Evolutionary conservation across 1,140 invertebrate genomes (phyloP), one percentile per base, ranked within the genome.

Genomic region (Nasonia vitripennis): DNA sequence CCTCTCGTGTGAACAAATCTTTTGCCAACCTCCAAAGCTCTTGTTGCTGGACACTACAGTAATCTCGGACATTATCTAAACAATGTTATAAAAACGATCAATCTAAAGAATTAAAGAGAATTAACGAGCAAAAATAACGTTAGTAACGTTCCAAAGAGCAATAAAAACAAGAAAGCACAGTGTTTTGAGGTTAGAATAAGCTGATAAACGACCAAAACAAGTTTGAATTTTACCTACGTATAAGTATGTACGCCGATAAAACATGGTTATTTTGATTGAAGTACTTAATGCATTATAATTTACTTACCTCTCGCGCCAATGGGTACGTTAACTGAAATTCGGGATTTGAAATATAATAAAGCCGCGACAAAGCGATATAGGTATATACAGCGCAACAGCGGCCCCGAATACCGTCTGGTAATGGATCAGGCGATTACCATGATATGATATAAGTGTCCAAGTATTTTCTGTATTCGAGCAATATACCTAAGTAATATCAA

Each of bases 1-100:
- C 95, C 95, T 98, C 82, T 96, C 94, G 94, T 98, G 98, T 9
- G 95, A 95, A 91, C 95, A 99, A 0, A 99, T 96, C 91, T 97
- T 97, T 92, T 98, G 97, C 89, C 94, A 95, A 37, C 98, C 98
- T 78, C 95, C 96, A 94, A 97, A 98, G 87, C 94, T 94, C 91
- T 96, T 97, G 83, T 95, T 96, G 62, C 93, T 95, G n/a, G 96
- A 96, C 23, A 96, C 93, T 92, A 95, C 91, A 75, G 94, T 94
- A 81, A 96, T 89, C 20, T 91, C 88, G 12, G 87, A 27, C 93
- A 94, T 94, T 90, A 92, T 83, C 78, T 5, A 79, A 78, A 48
- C 0, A 20, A 62, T 6, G 55, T 73, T 45, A 0, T 45, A 45
- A 45, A 6, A 45, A 45, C 41, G 10, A 45, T 45, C 41, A 45